Percentiles rank a stretch among this genome's conserved stretches.
Conservation (phyloP, 2,113 vertebrate genomes). For the Parus major region DNA sequence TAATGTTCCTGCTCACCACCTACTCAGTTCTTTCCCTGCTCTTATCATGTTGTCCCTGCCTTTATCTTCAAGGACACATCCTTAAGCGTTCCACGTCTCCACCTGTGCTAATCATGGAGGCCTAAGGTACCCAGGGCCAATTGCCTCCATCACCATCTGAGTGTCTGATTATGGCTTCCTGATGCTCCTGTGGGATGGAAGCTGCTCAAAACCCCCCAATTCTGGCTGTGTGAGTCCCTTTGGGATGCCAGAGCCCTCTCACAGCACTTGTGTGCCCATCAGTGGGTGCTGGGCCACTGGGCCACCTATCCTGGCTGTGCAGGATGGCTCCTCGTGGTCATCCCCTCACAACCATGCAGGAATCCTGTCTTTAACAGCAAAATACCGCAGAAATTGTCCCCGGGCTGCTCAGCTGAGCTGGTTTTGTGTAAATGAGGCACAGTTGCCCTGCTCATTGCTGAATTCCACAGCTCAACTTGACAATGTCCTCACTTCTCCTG, state of each 20-base stretch:
- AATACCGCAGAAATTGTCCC: background rate
- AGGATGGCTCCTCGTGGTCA: fast-evolving
- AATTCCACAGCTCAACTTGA: background rate
- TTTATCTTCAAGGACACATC: background rate
- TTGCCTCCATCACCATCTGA: fast-evolving
- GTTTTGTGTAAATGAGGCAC: background rate
- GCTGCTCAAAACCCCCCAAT: fast-evolving
- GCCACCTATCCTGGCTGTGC: background rate
- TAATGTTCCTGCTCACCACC: background rate
- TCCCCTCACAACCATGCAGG: background rate
- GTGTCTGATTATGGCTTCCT: background rate
- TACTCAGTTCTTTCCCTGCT: background rate
- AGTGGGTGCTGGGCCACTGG: too few relatives aligned
- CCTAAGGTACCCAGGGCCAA: too few relatives aligned
- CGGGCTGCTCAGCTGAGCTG: background rate
- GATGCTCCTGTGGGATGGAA: background rate
- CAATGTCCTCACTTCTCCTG: background rate
- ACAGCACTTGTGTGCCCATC: background rate
- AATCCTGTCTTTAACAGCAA: background rate
- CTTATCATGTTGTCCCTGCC: background rate
- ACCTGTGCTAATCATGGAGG: background rate
- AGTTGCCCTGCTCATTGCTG: background rate
- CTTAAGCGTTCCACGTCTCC: background rate
- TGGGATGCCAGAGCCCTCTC: background rate
- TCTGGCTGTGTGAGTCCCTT: background rate